Conservation (phyloP, 2,113 vertebrate genomes). For the Vidua chalybeata region DNA sequence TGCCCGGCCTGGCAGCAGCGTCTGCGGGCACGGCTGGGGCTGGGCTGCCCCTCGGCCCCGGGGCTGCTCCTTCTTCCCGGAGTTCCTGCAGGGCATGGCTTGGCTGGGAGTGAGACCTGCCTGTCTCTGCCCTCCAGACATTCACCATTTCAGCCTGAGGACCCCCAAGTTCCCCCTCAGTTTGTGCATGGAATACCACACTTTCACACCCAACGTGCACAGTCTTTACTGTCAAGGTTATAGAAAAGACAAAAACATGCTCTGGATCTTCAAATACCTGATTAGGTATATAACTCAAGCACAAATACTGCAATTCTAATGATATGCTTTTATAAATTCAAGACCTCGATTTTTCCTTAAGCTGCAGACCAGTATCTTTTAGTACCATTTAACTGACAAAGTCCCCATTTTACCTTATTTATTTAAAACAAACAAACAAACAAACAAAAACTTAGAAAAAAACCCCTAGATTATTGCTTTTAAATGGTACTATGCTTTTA, state of each 20-base stretch:
- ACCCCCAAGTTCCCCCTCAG: too few species aligned
- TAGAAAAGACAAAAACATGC: background rate
- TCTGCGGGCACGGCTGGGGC: background rate
- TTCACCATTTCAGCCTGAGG: background rate
- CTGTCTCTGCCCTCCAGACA: background rate
- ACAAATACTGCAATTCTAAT: background rate
- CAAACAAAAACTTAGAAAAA: background rate
- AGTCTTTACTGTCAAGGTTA: background rate
- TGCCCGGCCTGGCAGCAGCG: background rate
- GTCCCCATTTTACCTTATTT: rapidly evolving
- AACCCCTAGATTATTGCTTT: background rate
- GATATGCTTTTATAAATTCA: background rate
- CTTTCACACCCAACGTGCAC: rapidly evolving
- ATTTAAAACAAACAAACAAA: background rate
- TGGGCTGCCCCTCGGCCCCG: background rate
- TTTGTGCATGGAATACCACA: background rate
- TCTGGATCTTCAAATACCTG: background rate
- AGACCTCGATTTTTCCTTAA: background rate
- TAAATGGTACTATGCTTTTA: background rate
- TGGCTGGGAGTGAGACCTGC: background rate
- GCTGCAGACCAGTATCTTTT: background rate
- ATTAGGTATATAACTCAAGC: background rate
- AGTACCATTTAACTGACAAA: background rate
- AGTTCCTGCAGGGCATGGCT: background rate
- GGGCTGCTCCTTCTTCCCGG: background rate